Evolutionary conservation across 2,888 invertebrate genomes (phyloP).

Genomic region (Monopis laevigella): DNA sequence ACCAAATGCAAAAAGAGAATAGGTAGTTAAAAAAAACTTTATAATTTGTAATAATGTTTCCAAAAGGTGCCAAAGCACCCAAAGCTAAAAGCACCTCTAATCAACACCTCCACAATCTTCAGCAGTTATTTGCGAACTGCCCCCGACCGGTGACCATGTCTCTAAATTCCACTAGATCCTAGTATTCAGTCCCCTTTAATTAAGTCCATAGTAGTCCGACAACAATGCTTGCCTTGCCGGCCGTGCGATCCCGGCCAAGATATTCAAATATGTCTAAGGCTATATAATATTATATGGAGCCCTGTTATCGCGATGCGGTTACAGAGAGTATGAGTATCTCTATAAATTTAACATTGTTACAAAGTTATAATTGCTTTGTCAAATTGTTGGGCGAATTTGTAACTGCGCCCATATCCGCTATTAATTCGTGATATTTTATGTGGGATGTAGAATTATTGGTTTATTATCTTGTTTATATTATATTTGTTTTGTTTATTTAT

Average conservation of each 20-base stretch:
- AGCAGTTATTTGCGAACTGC: conserved; percentile 9
- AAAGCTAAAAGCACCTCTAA: conserved; percentile 1
- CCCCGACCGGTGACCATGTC: conserved; percentile 20
- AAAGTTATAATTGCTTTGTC: conserved; percentile 16
- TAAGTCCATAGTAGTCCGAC: conserved; percentile 63
- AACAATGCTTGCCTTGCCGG: conserved; percentile 43
- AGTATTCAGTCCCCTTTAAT: conserved; percentile 56
- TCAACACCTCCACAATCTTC: conserved; percentile 1
- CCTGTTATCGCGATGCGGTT: conserved; percentile 31
- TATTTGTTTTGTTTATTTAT: no score
- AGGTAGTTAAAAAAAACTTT: no score
- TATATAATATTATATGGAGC: conserved; percentile 43
- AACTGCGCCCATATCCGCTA: conserved; percentile 1
- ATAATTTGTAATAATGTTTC: no score
- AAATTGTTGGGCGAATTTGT: conserved; percentile 14
- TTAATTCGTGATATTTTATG: no score
- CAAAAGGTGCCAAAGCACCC: no score
- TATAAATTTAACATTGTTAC: conserved; percentile 17
- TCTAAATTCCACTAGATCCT: conserved; percentile 58
- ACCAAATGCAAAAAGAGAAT: no score
- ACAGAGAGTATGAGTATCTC: conserved; percentile 12
- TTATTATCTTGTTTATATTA: no score
- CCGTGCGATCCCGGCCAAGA: conserved; percentile 55
- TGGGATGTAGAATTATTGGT: no score
- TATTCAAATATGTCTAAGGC: conserved; percentile 65